Evolutionary conservation across 2,888 invertebrate species (phyloP).

Genomic region (Chironomus tentans): DNA sequence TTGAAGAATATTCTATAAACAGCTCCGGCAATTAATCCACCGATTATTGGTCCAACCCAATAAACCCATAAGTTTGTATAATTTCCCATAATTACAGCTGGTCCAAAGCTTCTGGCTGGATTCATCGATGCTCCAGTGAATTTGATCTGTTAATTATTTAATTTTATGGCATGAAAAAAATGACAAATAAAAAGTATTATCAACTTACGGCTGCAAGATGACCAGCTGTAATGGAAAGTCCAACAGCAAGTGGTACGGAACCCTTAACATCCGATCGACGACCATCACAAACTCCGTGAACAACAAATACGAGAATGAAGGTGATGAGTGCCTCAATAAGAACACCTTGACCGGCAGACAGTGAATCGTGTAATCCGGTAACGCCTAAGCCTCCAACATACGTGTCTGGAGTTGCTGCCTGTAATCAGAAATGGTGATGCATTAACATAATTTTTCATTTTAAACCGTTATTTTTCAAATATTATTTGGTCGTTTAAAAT

Average conservation of each 20-base stretch:
- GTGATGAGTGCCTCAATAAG: conserved; percentile 78
- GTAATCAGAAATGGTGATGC: neutral
- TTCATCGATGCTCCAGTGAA: conserved; percentile 86
- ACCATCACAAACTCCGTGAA: conserved; percentile 75
- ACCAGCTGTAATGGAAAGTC: conserved; percentile 73
- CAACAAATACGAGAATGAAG: conserved; percentile 75
- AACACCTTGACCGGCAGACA: conserved; percentile 66
- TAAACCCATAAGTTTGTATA: conserved; percentile 84
- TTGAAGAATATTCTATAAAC: conserved; percentile 63
- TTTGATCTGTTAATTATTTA: conserved; percentile 51
- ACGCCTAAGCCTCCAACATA: conserved; percentile 51
- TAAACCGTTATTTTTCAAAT: no score
- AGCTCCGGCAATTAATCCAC: conserved; percentile 64
- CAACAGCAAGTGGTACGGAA: conserved; percentile 78
- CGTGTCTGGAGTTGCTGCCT: conserved; percentile 46
- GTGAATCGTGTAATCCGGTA: conserved; percentile 47
- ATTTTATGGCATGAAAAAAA: neutral
- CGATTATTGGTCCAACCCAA: conserved; percentile 77
- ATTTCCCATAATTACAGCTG: conserved; percentile 65
- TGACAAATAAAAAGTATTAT: neutral
- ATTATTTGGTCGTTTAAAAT: no score
- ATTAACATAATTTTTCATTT: neutral
- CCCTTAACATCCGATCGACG: conserved; percentile 72
- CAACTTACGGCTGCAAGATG: conserved; percentile 74
- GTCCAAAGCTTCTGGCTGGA: conserved; percentile 82